A percentile compares a stretch with the other conserved stretches of the same genome.
Evolutionary conservation across 2,888 invertebrate genomes (phyloP).

Genomic region (Nomada fabriciana): DNA sequence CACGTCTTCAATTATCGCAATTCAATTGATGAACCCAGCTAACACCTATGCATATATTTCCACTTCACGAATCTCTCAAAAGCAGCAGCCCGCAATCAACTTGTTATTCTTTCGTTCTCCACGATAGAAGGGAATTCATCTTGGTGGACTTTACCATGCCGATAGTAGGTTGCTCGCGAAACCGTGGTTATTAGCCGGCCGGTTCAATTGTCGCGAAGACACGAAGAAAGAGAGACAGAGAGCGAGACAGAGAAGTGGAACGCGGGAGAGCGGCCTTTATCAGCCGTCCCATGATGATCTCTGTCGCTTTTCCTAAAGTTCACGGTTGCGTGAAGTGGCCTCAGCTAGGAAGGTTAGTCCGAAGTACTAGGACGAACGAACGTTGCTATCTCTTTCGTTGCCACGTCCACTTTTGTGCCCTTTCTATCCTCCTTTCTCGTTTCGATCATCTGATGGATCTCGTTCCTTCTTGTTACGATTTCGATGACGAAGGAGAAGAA

Average conservation of each 20-base stretch:
- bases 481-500: not conserved
- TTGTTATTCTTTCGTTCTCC: slow-evolving; percentile 57
- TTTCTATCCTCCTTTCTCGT: slow-evolving; percentile 9
- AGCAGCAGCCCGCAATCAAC: slow-evolving; percentile 37
- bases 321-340: slow-evolving; percentile 65
- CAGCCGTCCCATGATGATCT: slow-evolving; percentile 65
- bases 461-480: not conserved
- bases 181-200: slow-evolving; percentile 44
- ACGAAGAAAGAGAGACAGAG: slow-evolving; percentile 5
- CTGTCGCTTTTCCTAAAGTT: slow-evolving; percentile 70
- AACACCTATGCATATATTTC: too few relatives aligned
- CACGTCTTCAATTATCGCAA: too few relatives aligned
- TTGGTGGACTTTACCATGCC: slow-evolving; percentile 61
- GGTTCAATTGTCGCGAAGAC: slow-evolving; percentile 29
- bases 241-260: slow-evolving; percentile 15
- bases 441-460: not conserved
- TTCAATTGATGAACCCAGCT: too few relatives aligned
- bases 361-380: slow-evolving; percentile 59
- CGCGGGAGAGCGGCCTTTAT: slow-evolving; percentile 53
- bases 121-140: slow-evolving; percentile 49
- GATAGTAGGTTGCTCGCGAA: slow-evolving; percentile 60
- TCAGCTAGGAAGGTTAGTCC: slow-evolving; percentile 64
- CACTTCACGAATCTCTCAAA: too few relatives aligned
- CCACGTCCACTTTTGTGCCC: slow-evolving; percentile 1
- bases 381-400: slow-evolving; percentile 31